Percentiles rank a stretch among this genome's conserved stretches.
phyloP scores from a whole-genome alignment of 2,113 vertebrate species.

The Pyrgilauda ruficollis region DNA sequence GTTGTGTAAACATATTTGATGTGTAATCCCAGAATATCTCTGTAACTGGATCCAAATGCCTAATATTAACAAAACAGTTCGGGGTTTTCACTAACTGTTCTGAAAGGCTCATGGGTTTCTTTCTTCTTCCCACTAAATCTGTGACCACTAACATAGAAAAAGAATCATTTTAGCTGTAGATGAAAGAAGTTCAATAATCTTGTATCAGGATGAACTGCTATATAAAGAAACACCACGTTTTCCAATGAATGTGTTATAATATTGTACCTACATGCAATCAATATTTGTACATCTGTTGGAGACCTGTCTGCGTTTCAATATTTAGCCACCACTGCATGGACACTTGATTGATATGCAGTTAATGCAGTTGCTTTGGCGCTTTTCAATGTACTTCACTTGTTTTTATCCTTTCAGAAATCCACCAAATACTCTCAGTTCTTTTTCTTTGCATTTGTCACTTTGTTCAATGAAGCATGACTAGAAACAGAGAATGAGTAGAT shows the following conservation, averaged over 20 bases:
- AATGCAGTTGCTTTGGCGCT: slow-evolving; percentile 61
- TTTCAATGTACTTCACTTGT: slow-evolving; percentile 56
- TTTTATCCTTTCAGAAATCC: slow-evolving; percentile 60
- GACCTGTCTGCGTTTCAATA: slow-evolving; percentile 41
- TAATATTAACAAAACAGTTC: neutral
- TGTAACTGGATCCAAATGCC: slow-evolving; percentile 45
- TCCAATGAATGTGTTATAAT: slow-evolving; percentile 71
- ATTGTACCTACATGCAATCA: slow-evolving; percentile 49
- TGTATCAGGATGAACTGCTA: slow-evolving; percentile 65
- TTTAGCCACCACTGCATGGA: slow-evolving; percentile 63
- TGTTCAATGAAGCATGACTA: slow-evolving; percentile 74
- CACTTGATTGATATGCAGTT: slow-evolving; percentile 45
- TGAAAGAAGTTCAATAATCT: slow-evolving; percentile 61
- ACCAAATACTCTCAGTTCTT: slow-evolving; percentile 61
- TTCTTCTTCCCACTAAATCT: slow-evolving; percentile 23
- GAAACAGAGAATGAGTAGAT: slow-evolving; percentile 61
- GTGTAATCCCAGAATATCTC: slow-evolving; percentile 18
- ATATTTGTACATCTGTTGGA: slow-evolving; percentile 53
- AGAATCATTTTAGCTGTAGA: slow-evolving; percentile 44
- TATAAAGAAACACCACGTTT: slow-evolving; percentile 35
- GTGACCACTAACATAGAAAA: slow-evolving; percentile 31
- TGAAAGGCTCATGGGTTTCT: slow-evolving; percentile 20
- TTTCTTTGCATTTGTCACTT: slow-evolving; percentile 74
- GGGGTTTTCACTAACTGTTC: slow-evolving; percentile 9
- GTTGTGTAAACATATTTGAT: slow-evolving; percentile 23